Conservation (phyloP, 2,113 vertebrate species). For the Psephotus haematonotus region DNA sequence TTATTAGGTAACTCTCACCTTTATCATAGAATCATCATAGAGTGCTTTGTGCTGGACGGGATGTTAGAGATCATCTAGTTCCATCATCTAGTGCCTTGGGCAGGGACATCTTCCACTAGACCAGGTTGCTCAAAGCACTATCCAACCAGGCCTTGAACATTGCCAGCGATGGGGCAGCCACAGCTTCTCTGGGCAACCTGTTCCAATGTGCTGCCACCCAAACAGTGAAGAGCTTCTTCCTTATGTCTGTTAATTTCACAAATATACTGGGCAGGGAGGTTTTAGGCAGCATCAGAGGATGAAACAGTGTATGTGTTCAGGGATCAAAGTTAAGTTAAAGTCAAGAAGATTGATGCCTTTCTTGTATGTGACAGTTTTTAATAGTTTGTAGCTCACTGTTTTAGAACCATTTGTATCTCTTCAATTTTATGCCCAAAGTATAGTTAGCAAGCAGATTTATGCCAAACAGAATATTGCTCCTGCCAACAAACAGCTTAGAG, state of each 20-base stretch:
- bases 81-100: background rate
- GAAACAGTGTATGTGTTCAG: accelerated
- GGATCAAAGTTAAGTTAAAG: background rate
- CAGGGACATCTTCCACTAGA: background rate
- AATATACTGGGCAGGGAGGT: background rate
- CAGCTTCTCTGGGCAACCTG: background rate
- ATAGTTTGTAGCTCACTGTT: background rate
- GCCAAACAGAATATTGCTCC: background rate
- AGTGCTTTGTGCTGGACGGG: background rate
- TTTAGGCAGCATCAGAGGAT: background rate
- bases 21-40: background rate
- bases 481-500: background rate
- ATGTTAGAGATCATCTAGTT: background rate
- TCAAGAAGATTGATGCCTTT: background rate
- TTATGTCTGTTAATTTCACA: background rate
- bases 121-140: background rate
- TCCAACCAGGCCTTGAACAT: background rate
- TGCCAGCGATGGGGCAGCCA: background rate
- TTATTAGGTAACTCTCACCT: background rate
- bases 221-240: background rate
- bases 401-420: background rate
- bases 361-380: background rate
- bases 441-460: background rate
- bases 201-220: background rate
- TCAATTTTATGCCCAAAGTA: background rate